These are phyloP conservation scores for Eumerus sabulonum DNA, from an alignment of 2,888 invertebrate species.

Conservation along the genomic window DNA sequence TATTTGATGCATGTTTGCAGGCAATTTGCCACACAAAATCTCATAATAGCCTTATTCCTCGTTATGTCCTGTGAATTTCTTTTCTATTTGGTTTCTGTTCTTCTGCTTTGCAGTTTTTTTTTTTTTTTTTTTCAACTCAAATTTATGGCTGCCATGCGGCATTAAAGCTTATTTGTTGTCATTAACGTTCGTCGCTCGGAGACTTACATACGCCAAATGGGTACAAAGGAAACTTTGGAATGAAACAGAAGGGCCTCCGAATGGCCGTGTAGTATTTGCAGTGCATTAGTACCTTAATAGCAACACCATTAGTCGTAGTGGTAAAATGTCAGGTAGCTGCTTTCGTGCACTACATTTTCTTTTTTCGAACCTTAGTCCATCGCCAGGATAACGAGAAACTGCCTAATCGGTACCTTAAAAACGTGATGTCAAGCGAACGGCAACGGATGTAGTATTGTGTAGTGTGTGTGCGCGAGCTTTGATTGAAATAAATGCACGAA, in stretches of 20 bases:
- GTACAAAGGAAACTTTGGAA: too few species aligned
- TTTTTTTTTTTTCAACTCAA: constrained; percentile 7
- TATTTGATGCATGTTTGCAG: constrained; percentile 35
- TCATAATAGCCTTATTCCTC: constrained; percentile 26
- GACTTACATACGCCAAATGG: too few species aligned
- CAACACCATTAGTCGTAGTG: constrained; percentile 55
- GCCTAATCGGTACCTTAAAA: neutral
- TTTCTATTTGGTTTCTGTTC: too few species aligned
- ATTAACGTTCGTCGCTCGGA: constrained; percentile 71
- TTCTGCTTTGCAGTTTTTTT: too few species aligned
- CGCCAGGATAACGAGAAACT: too few species aligned
- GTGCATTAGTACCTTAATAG: constrained; percentile 62
- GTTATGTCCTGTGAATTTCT: neutral
- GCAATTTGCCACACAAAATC: constrained; percentile 39
- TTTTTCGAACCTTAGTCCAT: constrained; percentile 6
- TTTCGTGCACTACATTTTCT: neutral
- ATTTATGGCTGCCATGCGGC: constrained; percentile 62
- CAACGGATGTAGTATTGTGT: constrained; percentile 22
- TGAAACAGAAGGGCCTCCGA: constrained; percentile 28
- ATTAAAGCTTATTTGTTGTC: constrained; percentile 72
- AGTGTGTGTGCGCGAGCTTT: too few species aligned
- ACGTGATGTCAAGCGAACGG: too few species aligned
- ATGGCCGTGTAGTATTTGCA: constrained; percentile 41
- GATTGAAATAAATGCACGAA: constrained; percentile 57
- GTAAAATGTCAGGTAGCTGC: constrained; percentile 53